Evolutionary conservation across 64 coral and sea anemone species (phyloP).

Genomic region (Montipora cactus): DNA sequence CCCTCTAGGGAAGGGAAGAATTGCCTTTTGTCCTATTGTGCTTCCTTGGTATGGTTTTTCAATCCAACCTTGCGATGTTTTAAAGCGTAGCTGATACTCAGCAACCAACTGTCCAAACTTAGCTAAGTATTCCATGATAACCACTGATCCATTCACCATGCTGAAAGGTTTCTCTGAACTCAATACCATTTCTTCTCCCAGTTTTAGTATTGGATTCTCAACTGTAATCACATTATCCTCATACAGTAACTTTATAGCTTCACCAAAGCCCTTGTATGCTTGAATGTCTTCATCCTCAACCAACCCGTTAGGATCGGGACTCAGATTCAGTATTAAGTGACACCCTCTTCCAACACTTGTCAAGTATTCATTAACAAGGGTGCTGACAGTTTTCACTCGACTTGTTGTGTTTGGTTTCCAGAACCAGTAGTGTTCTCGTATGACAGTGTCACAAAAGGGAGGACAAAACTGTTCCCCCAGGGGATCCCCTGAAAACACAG

Average conservation of each 20-base stretch:
- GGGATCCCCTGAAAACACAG: conserved; percentile 23
- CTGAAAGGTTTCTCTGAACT: conserved; percentile 13
- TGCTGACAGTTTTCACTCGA: conserved; percentile 44
- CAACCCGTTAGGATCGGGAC: conserved; percentile 49
- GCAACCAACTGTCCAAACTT: conserved; percentile 47
- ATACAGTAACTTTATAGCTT: conserved; percentile 24
- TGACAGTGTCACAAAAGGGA: conserved; percentile 67
- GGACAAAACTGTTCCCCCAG: conserved; percentile 73
- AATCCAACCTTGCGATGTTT: neutral
- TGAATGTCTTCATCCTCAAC: conserved; percentile 45
- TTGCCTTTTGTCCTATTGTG: conserved; percentile 64
- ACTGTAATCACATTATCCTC: conserved; percentile 16
- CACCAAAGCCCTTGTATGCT: conserved; percentile 52
- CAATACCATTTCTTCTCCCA: conserved; percentile 17
- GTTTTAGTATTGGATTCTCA: conserved; percentile 20
- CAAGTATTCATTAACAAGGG: conserved; percentile 52
- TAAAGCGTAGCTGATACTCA: conserved; percentile 21
- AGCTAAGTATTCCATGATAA: conserved; percentile 64
- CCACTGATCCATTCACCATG: conserved; percentile 50
- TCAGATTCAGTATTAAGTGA: conserved; percentile 60
- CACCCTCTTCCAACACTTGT: conserved; percentile 75
- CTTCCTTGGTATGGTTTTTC: neutral
- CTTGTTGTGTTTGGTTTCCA: conserved; percentile 52
- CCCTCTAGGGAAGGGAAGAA: conserved; percentile 43
- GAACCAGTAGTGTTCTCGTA: conserved; percentile 76